Base-by-base conservation (phyloP, 1,140 invertebrate genomes). In the Marisa cornuarietis region DNA sequence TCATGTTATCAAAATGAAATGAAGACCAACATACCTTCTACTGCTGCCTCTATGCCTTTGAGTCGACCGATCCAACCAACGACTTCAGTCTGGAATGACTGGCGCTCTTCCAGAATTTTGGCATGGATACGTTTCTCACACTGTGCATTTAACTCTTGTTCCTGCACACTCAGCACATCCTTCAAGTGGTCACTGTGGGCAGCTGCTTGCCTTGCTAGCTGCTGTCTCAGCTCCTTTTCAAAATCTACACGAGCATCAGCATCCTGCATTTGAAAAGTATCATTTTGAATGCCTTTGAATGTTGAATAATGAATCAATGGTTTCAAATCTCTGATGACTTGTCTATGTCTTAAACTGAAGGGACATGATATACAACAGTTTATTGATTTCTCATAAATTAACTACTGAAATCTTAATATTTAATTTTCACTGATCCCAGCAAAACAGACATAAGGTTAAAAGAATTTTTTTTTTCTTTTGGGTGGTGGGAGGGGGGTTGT, bases 131-230 rank as follows among this genome's bases (percentile, higher is more conserved):
- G 91, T 13, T 93, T 92, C 49, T 94, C 92, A 81, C 94, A 92
- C 58, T 92, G 90, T 68, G 93, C 92, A 77, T 94, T 92, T 22
- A 95, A 90, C 88, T 97, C 95, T 78, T 92, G 91, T 83, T 95
- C 94, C 84, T 95, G 95, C 16, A 93, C 91, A 54, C 92, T 91
- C 4, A 98, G 89, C 0, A 94, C 93, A 75, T 92, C 91, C 86
- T 96, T 95, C 71, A 98, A 90, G 89, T 97, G 95, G 90, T 97
- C 96, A 54, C 93, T 92, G 90, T 97, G 96, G 16, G 96, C 94
- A 84, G 96, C 94, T 11, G 95, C 93, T 86, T 97, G 96, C 62
- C 94, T 91, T 85, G 95, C 94, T 69, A 98, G 87, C 87, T 96
- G 94, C 66, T 93, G 90, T n/a, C 95, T 92, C 52, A 97, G 90